Percentiles rank a stretch among this genome's conserved stretches.
phyloP scores from a whole-genome alignment of 2,888 invertebrate species.

The Anarsia innoxiella region DNA sequence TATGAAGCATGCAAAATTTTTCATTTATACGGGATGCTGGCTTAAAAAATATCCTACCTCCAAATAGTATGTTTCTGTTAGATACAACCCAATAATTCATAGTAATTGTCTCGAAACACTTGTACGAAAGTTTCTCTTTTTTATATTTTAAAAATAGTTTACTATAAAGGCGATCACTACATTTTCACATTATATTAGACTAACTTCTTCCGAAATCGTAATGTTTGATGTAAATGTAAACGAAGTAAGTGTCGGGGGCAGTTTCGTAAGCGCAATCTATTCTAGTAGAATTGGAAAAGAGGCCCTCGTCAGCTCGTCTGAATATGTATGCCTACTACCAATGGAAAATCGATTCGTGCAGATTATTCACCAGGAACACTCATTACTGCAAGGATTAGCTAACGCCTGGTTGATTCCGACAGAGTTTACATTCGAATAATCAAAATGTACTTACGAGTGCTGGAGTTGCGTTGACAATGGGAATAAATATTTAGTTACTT shows the following conservation, averaged over 20 bases:
- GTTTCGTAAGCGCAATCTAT: not conserved
- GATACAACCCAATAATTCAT: too few relatives aligned
- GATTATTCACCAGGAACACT: constrained; percentile 32
- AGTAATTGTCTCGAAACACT: too few relatives aligned
- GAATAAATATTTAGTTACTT: too few relatives aligned
- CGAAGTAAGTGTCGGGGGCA: not conserved
- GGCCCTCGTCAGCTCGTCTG: not conserved
- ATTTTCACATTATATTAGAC: too few relatives aligned
- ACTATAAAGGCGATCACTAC: too few relatives aligned
- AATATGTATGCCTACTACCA: constrained; percentile 11
- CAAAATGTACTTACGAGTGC: not conserved
- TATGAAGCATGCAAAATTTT: too few relatives aligned
- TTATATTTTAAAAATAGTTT: too few relatives aligned
- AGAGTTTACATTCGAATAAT: constrained; percentile 13
- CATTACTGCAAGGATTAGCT: constrained; percentile 36
- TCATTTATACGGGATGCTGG: too few relatives aligned
- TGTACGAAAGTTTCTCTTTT: too few relatives aligned
- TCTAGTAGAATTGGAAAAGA: not conserved
- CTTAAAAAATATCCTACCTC: too few relatives aligned
- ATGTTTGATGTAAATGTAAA: not conserved
- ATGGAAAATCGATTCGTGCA: constrained; percentile 24
- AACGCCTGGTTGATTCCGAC: constrained; percentile 31
- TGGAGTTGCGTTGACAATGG: not conserved
- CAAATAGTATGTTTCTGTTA: too few relatives aligned
- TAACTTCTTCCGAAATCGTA: not conserved